Percentiles rank a stretch among this genome's conserved stretches.
Evolutionary conservation across 2,797 vertebrate genomes (phyloP).

Genomic region (Triplophysa yarkandensis): DNA sequence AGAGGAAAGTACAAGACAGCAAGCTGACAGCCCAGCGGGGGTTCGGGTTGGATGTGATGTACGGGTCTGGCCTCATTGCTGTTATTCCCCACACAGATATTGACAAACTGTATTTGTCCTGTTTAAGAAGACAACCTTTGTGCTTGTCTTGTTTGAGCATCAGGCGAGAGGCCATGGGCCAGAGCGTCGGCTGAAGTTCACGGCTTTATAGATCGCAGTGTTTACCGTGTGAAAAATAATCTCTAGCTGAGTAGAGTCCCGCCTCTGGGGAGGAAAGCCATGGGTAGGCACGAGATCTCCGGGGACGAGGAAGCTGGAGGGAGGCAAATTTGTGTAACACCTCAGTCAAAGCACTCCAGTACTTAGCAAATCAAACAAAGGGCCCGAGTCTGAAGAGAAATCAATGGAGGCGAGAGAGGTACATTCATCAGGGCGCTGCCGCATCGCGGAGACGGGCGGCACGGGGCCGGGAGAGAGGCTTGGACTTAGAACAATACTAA

Average conservation of each 20-base stretch:
- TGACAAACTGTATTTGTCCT: slow-evolving; percentile 47
- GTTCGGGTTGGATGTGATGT: slow-evolving; percentile 12
- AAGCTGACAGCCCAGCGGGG: slow-evolving; percentile 7
- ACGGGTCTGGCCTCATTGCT: slow-evolving; percentile 12
- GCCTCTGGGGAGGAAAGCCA: slow-evolving; percentile 43
- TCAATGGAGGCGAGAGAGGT: slow-evolving; percentile 67
- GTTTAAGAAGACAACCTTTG: slow-evolving; percentile 29
- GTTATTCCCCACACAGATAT: slow-evolving; percentile 54
- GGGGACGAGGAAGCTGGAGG: slow-evolving; percentile 22
- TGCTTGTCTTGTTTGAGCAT: slow-evolving; percentile 29
- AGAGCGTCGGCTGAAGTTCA: slow-evolving; percentile 31
- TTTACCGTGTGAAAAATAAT: slow-evolving; percentile 67
- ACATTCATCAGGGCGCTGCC: slow-evolving; percentile 61
- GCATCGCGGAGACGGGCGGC: slow-evolving; percentile 44
- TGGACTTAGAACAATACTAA: slow-evolving; percentile 59
- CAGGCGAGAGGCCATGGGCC: slow-evolving; percentile 20
- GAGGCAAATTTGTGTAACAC: slow-evolving; percentile 51
- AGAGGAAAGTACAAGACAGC: slow-evolving; percentile 5
- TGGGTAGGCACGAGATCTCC: slow-evolving; percentile 18
- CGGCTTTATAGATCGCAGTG: slow-evolving; percentile 10
- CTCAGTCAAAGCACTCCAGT: slow-evolving; percentile 61
- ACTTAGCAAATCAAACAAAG: slow-evolving; percentile 72
- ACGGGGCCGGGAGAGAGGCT: slow-evolving; percentile 45
- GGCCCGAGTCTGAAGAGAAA: slow-evolving; percentile 70
- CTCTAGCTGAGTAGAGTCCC: slow-evolving; percentile 62